These are phyloP conservation scores for Melanophora roralis DNA, from an alignment of 2,888 invertebrate genomes.

Conservation along the genomic window DNA sequence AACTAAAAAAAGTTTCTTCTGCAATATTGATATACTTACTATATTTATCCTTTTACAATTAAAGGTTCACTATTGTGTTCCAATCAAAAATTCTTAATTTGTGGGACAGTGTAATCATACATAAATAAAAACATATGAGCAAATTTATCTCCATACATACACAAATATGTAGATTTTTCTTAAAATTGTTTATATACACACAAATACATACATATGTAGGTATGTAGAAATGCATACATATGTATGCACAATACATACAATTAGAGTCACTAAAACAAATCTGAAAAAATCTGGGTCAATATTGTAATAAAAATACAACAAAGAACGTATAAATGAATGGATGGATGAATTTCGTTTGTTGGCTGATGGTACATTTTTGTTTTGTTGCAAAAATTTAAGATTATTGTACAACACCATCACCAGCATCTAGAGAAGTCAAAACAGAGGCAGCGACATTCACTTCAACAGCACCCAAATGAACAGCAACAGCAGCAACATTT, in stretches of 20 bases:
- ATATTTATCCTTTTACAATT: too few relatives aligned
- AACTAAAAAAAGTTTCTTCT: too few relatives aligned
- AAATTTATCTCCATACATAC: too few relatives aligned
- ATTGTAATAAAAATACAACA: slow-evolving; percentile 61
- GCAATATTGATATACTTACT: too few relatives aligned
- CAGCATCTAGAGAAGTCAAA: slow-evolving; percentile 12
- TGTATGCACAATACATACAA: too few relatives aligned
- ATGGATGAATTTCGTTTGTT: slow-evolving; percentile 21
- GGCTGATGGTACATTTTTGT: not conserved
- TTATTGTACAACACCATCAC: slow-evolving; percentile 1
- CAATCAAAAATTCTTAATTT: too few relatives aligned
- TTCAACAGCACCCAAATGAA: too few relatives aligned
- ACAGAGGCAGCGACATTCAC: slow-evolving; percentile 13
- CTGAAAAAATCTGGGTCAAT: slow-evolving; percentile 58
- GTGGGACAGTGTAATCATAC: too few relatives aligned
- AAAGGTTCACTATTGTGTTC: too few relatives aligned
- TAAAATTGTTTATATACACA: slow-evolving; percentile 19
- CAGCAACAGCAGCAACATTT: slow-evolving; percentile 30
- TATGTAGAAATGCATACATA: too few relatives aligned
- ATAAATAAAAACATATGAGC: too few relatives aligned
- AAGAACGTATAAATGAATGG: slow-evolving; percentile 46
- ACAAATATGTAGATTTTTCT: slow-evolving; percentile 33
- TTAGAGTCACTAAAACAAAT: slow-evolving; percentile 16
- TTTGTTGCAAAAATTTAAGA: slow-evolving; percentile 18
- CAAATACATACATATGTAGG: not conserved